These are phyloP conservation scores for Pollicipes pollicipes DNA, from an alignment of 1,140 invertebrate genomes.

Conservation along the genomic window DNA sequence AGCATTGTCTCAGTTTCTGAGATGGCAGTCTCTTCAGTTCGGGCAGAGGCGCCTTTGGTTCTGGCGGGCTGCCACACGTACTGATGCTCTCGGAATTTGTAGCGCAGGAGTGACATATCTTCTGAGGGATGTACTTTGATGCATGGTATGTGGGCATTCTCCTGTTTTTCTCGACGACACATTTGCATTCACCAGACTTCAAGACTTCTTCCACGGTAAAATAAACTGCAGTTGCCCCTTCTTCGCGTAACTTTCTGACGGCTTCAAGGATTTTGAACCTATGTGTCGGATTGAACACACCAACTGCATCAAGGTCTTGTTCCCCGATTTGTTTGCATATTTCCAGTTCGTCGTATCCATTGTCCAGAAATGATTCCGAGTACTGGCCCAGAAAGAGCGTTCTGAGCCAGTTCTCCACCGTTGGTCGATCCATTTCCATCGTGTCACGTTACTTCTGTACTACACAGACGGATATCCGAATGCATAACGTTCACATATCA, in stretches of 20 bases:
- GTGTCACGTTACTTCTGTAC: too few relatives aligned
- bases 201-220: slow-evolving; percentile 61
- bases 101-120: background rate
- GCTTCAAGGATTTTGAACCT: slow-evolving; percentile 60
- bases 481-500: too few relatives aligned
- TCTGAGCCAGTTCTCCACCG: slow-evolving; percentile 82
- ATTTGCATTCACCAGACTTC: slow-evolving; percentile 38
- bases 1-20: background rate
- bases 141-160: background rate
- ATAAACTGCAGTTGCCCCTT: slow-evolving; percentile 80
- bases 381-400: slow-evolving; percentile 76
- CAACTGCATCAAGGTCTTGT: slow-evolving; percentile 84
- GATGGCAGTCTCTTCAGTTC: slow-evolving; percentile 5
- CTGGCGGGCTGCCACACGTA: background rate
- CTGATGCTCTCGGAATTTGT: background rate
- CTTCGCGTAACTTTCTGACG: slow-evolving; percentile 63
- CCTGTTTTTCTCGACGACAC: slow-evolving; percentile 28
- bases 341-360: slow-evolving; percentile 89
- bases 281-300: slow-evolving; percentile 66
- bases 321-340: slow-evolving; percentile 92
- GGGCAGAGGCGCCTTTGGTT: background rate
- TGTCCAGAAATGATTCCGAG: slow-evolving; percentile 81
- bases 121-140: background rate
- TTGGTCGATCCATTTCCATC: slow-evolving; percentile 41
- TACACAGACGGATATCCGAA: too few relatives aligned